phyloP scores from a whole-genome alignment of 2,888 invertebrate species.

The Drosophila borborema region DNA sequence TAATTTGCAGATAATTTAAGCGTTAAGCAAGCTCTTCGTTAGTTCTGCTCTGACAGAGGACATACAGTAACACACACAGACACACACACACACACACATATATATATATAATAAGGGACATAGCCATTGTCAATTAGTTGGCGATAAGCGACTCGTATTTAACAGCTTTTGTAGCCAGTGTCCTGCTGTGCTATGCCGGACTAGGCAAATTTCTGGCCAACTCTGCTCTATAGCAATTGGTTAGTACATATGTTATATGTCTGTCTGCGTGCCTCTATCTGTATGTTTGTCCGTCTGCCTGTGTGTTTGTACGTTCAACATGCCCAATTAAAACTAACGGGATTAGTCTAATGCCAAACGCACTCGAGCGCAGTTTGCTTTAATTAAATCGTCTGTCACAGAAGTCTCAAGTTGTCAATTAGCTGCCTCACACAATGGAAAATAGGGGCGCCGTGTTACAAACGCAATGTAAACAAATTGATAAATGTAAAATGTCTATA shows the following conservation, averaged over 20 bases:
- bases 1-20: conserved; percentile 76
- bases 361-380: conserved; percentile 69
- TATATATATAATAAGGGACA: neutral
- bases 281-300: conserved; percentile 12
- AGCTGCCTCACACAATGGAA: conserved; percentile 18
- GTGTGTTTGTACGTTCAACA: conserved; percentile 56
- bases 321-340: conserved; percentile 75
- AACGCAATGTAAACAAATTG: conserved; percentile 36
- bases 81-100: conserved; percentile 2
- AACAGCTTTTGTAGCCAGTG: conserved; percentile 49
- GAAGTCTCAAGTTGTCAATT: conserved; percentile 68
- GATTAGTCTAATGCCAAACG: conserved; percentile 63
- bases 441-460: neutral
- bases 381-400: conserved; percentile 71
- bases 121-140: conserved; percentile 71
- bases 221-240: conserved; percentile 45
- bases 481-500: conserved; percentile 54
- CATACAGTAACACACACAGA: conserved; percentile 8
- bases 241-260: neutral
- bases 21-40: conserved; percentile 56
- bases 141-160: conserved; percentile 61
- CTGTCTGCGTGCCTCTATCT: conserved; percentile 15
- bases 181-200: conserved; percentile 58
- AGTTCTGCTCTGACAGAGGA: conserved; percentile 18
- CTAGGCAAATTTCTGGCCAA: conserved; percentile 24